phyloP scores from a whole-genome alignment of 1,140 invertebrate species.

The Panagrolaimus sp. region DNA sequence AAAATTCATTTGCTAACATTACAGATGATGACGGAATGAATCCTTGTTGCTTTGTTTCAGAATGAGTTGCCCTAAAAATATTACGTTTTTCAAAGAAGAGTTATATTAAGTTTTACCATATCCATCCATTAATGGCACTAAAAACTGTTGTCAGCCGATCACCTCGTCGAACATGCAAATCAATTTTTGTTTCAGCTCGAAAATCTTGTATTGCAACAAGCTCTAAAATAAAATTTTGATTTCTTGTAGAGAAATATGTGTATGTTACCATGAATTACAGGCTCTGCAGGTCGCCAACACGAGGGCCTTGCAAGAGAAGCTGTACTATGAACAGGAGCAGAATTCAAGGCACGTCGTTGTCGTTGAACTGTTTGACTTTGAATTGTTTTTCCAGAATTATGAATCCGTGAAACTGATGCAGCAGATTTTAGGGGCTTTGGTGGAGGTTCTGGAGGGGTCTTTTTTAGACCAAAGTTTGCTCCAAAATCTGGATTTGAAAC shows the following conservation, averaged over 20 bases:
- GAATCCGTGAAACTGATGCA: background rate
- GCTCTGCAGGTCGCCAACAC: background rate
- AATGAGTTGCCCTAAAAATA: background rate
- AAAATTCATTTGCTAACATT: constrained; percentile 4
- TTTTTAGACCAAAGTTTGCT: too few relatives aligned
- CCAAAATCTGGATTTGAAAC: too few relatives aligned
- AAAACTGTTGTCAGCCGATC: constrained; percentile 5
- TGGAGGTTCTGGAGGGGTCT: background rate
- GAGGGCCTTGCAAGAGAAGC: background rate
- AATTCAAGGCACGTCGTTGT: background rate
- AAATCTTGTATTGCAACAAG: background rate
- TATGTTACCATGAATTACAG: background rate
- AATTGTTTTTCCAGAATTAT: background rate
- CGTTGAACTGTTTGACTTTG: background rate
- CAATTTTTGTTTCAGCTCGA: constrained; percentile 1
- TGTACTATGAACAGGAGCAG: background rate
- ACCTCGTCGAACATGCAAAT: constrained; percentile 1
- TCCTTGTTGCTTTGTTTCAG: background rate
- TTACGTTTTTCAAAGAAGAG: too few relatives aligned
- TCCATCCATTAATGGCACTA: constrained; percentile 11
- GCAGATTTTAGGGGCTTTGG: background rate
- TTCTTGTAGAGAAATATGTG: too few relatives aligned
- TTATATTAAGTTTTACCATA: background rate
- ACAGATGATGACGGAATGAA: background rate
- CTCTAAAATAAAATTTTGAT: background rate